phyloP scores from a whole-genome alignment of 1,140 invertebrate genomes.

The Chironomus tepperi region DNA sequence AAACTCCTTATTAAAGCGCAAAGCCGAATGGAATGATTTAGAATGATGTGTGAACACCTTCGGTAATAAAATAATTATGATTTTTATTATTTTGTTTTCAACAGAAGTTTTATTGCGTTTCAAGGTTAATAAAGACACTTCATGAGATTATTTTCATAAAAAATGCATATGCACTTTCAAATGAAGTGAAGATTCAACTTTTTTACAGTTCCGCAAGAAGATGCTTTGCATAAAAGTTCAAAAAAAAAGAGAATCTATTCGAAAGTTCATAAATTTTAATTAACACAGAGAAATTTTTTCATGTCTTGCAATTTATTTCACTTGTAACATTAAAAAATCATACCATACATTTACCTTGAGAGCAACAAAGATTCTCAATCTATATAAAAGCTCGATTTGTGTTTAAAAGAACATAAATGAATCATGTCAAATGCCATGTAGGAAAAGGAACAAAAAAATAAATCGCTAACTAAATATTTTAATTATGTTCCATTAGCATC shows the following conservation, averaged over 20 bases:
- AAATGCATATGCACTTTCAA: too few relatives aligned
- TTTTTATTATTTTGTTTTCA: too few relatives aligned
- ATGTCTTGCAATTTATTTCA: neutral
- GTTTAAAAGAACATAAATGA: neutral
- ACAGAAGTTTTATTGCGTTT: too few relatives aligned
- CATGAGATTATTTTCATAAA: too few relatives aligned
- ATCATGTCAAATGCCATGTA: neutral
- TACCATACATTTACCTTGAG: neutral
- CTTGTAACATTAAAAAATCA: neutral
- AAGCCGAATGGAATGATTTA: too few relatives aligned
- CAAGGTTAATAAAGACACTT: too few relatives aligned
- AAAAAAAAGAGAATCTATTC: neutral
- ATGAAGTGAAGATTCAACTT: too few relatives aligned
- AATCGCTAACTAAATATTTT: conserved; percentile 8
- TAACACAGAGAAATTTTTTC: neutral
- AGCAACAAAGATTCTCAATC: neutral
- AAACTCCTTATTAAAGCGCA: too few relatives aligned
- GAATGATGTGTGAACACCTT: too few relatives aligned
- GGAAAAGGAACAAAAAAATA: neutral
- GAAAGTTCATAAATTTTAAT: conserved; percentile 3
- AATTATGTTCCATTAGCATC: conserved; percentile 13
- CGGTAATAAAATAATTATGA: too few relatives aligned
- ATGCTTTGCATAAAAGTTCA: too few relatives aligned
- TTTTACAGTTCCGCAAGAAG: too few relatives aligned
- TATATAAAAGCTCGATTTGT: neutral